Base-by-base conservation (phyloP, 1,140 invertebrate genomes). In the Orchesella cincta region DNA sequence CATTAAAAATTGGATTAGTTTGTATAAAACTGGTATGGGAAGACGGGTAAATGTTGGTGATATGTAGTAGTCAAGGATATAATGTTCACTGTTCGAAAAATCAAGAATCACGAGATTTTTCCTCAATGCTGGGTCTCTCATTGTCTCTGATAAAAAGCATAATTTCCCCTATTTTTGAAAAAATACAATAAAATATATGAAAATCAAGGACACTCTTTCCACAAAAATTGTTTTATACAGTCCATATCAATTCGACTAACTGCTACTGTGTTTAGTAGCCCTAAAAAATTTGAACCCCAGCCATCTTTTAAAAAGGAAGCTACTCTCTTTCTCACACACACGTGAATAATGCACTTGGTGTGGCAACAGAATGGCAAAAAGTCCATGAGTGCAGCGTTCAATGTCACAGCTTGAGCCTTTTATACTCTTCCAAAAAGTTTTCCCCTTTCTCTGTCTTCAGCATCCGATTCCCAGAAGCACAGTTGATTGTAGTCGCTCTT, bases 81-180 rank as follows among this genome's bases (percentile, higher is more conserved):
- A n/a, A n/a, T n/a, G n/a, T n/a, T n/a, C n/a, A n/a, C n/a, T n/a
- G n/a, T n/a, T n/a, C n/a, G n/a, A n/a, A n/a, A n/a, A n/a, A n/a
- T n/a, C n/a, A n/a, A n/a, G n/a, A n/a, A n/a, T n/a, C n/a, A n/a
- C n/a, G n/a, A n/a, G n/a, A n/a, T n/a, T n/a, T n/a, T n/a, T n/a
- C n/a, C n/a, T n/a, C n/a, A n/a, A n/a, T n/a, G n/a, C n/a, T n/a
- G n/a, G n/a, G n/a, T n/a, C n/a, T n/a, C n/a, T n/a, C n/a, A n/a
- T n/a, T n/a, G n/a, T n/a, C n/a, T n/a, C n/a, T n/a, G 20, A 46
- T 20, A 46, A 57, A 57, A 23, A 57, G 23, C 14, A 14, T n/a
- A 57, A 57, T 57, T 57, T 57, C 52, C 52, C 52, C 52, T 57
- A 57, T 57, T 57, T n/a, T 57, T n/a, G n/a, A n/a, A 57, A 57